Conservation (phyloP, 2,113 vertebrate species). For the Mobula birostris region DNA sequence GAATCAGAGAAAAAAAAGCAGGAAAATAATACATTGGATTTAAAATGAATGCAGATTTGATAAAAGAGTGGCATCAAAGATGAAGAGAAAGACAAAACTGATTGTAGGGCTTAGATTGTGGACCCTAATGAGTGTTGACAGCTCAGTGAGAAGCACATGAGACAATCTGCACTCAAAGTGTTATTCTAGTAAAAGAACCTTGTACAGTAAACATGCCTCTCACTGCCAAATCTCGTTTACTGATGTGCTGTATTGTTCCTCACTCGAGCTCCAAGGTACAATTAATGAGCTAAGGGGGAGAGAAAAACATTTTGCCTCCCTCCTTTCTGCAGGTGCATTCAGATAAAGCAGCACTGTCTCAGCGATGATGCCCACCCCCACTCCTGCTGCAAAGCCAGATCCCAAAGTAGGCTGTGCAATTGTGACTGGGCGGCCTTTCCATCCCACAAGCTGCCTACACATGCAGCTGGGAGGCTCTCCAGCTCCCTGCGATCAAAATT, state of each 20-base stretch:
- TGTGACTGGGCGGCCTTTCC: constrained; percentile 50
- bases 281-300: neutral
- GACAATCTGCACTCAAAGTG: neutral
- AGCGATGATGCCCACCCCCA: neutral
- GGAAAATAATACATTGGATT: neutral
- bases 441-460: constrained; percentile 54
- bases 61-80: no score
- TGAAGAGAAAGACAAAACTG: neutral
- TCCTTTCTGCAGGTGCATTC: constrained; percentile 53
- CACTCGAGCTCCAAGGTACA: neutral
- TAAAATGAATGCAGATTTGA: neutral
- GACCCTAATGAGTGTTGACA: neutral
- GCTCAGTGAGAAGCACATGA: neutral
- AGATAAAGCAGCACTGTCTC: constrained; percentile 26
- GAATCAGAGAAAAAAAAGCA: neutral
- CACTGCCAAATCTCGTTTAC: neutral
- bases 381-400: neutral
- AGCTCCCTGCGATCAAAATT: constrained; percentile 62
- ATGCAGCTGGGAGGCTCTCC: constrained; percentile 65
- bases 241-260: neutral
- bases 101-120: neutral
- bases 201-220: constrained; percentile 9
- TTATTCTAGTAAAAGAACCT: neutral
- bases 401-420: neutral
- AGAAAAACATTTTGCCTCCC: constrained; percentile 21